Evolutionary conservation across 2,888 invertebrate species (phyloP), one percentile per base, ranked within the genome.

Genomic region (Hesperia comma): DNA sequence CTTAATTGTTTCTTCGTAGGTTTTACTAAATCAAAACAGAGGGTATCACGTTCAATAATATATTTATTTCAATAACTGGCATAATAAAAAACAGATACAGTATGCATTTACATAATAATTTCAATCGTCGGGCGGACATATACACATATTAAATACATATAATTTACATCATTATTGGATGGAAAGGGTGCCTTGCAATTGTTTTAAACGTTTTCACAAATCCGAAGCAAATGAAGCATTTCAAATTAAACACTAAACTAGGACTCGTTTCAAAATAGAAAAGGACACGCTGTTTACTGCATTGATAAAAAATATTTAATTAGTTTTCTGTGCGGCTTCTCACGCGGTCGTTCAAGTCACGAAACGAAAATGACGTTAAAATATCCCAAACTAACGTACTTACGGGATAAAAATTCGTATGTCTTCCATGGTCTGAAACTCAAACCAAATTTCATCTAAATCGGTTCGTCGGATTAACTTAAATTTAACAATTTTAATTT

Each of bases 41-140:
- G 6, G 46, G 46, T 49, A 49, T 58, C 53, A 58, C 64, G 41
- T 58, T 64, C 58, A 64, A 64, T 64, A 57, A 63, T 63, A 58
- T 64, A 40, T 64, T 64, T 64, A 64, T 64, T 64, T 64, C 21
- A 58, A 41, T 64, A 64, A 64, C 64, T 58, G 64, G 57, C 64
- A 64, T 58, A 51, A 51, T 46, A 64, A 32, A 53, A 51, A 63
- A 64, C 51, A 62, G 43, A 62, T 43, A 67, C 55, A 73, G 73
- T 71, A 68, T 74, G 76, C 76, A 75, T 64, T 63, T 63, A 49
- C 21, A 49, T 32, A 55, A 37, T 62, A 54, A 26, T 57, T 64
- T 41, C 32, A 51, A 63, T 40, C 49, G 26, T 41, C 63, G 63
- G 63, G 57, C 57, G 63, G 63, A 63, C 10, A 51, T 14, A 21